phyloP scores from a whole-genome alignment of 2,113 vertebrate species.

The Passer montanus region DNA sequence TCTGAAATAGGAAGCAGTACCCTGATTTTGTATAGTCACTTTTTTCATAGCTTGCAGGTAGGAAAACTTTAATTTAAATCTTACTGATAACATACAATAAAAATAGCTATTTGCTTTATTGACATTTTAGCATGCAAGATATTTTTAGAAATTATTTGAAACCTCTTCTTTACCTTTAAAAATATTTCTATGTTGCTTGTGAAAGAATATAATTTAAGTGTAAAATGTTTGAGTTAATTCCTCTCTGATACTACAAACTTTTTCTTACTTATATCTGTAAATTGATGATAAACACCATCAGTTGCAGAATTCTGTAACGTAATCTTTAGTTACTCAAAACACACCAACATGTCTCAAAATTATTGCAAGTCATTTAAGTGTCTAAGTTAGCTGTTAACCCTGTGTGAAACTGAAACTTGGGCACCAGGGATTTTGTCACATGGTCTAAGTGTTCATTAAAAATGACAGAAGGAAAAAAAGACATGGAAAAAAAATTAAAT shows the following conservation, averaged over 20 bases:
- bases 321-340: background rate
- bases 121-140: background rate
- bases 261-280: background rate
- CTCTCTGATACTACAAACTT: background rate
- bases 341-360: background rate
- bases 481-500: background rate
- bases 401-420: background rate
- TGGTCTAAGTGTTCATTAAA: background rate
- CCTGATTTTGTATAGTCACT: background rate
- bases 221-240: background rate
- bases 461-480: background rate
- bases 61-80: background rate
- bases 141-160: background rate
- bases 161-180: background rate
- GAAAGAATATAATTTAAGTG: background rate
- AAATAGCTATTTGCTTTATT: background rate
- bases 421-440: background rate
- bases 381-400: background rate
- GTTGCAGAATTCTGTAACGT: background rate
- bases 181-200: background rate
- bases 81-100: background rate
- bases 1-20: background rate
- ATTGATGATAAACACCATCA: background rate
- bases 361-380: background rate
- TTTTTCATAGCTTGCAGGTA: background rate